Base-by-base conservation (phyloP, 2,888 invertebrate species). In the Chaitophorus viminalis region DNA sequence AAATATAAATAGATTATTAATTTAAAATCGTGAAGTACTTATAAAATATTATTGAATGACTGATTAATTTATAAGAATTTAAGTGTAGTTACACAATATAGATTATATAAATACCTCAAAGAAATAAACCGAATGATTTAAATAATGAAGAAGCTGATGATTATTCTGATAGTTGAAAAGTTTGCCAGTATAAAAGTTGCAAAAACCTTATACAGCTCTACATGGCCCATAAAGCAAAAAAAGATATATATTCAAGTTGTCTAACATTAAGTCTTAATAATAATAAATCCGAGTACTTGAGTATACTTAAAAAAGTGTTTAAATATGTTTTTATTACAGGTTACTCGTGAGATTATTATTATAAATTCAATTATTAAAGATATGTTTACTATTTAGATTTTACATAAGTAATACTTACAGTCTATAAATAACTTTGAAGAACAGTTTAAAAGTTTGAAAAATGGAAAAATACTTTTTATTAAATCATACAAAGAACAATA, bases 371-470 rank as follows among this genome's bases (percentile, higher is more conserved):
- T 39, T 39, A 29, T 70, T 17, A 70, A 70, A 70, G 21, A 39
- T 76, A 76, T 84, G 60, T 84, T 84, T 84, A 65, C 75, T 84
- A 84, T 75, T 75, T 29, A 3, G 65, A 84, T 84, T 76, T 46
- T 46, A 46, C 21, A 76, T 31, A 68, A 68, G 65, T 5, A 81
- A 81, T 81, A 84, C 75, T 84, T 75, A 46, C n/a, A n/a, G n/a
- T n/a, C n/a, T n/a, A n/a, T 46, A 65, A 31, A 70, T 5, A 84
- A 76, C 60, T 75, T 76, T 75, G 83, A 75, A 84, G 60, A 75
- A 83, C 74, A 29, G 21, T 83, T 75, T 4, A 65, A 84, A 75
- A 75, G 39, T 75, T 75, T 25, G 76, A 60, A 39, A 60, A 1
- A 29, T 29, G 3, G 3, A 79, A 29, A 79, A 78, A 25, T 33